Conservation (phyloP, 2,797 vertebrate genomes). For the Cichlasoma orientale region DNA sequence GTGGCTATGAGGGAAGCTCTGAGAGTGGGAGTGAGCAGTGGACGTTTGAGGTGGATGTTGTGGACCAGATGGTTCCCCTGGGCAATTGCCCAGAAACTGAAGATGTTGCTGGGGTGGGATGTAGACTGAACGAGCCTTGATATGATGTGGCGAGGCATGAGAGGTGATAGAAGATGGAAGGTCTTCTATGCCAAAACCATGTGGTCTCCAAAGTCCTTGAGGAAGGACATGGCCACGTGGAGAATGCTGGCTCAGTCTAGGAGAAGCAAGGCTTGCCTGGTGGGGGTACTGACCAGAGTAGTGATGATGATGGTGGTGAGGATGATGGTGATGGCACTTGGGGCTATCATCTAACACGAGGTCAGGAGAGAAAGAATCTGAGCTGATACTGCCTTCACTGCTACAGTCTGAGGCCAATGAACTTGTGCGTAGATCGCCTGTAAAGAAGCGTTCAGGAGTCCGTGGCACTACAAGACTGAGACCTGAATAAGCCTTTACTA, state of each 20-base stretch:
- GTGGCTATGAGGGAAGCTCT: slow-evolving; percentile 78
- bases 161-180: slow-evolving; percentile 74
- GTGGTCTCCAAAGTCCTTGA: slow-evolving; percentile 79
- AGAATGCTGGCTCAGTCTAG: slow-evolving; percentile 42
- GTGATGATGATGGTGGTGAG: slow-evolving; percentile 51
- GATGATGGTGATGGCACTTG: slow-evolving; percentile 86
- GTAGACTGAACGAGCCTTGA: slow-evolving; percentile 81
- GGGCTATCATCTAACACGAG: slow-evolving; percentile 85
- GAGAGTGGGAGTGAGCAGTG: slow-evolving; percentile 61
- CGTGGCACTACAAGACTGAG: slow-evolving; percentile 84
- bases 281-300: slow-evolving; percentile 47
- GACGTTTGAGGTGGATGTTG: slow-evolving; percentile 67
- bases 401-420: slow-evolving; percentile 91
- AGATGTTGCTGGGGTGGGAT: slow-evolving; percentile 83
- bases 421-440: slow-evolving; percentile 83
- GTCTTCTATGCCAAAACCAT: slow-evolving; percentile 84
- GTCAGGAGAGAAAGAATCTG: slow-evolving; percentile 92
- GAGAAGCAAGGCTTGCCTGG: slow-evolving; percentile 22
- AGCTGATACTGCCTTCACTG: slow-evolving; percentile 89
- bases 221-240: slow-evolving; percentile 24
- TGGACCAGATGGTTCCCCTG: slow-evolving; percentile 70
- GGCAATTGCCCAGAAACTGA: slow-evolving; percentile 74
- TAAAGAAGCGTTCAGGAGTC: slow-evolving; percentile 86
- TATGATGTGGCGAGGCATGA: slow-evolving; percentile 59
- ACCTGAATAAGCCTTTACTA: slow-evolving; percentile 87